Conservation (phyloP, 2,888 invertebrate species). For the Andrena bicolor region DNA sequence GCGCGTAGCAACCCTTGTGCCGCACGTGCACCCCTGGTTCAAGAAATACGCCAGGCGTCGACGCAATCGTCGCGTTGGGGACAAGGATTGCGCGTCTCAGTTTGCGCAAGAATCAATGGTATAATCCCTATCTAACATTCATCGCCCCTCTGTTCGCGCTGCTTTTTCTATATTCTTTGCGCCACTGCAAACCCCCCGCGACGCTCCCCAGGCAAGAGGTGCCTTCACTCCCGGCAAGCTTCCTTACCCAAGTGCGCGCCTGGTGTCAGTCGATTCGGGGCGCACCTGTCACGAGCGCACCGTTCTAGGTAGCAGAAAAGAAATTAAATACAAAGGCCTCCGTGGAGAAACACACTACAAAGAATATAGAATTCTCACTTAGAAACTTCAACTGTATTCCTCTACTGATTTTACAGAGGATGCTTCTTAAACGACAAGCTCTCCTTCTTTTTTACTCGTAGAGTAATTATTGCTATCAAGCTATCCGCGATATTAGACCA, state of each 20-base stretch:
- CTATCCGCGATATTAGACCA: too few relatives aligned
- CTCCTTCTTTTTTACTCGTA: too few relatives aligned
- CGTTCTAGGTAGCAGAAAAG: neutral
- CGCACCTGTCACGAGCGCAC: constrained; percentile 71
- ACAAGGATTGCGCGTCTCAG: constrained; percentile 5
- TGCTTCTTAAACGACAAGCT: neutral
- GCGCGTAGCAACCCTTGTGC: constrained; percentile 70
- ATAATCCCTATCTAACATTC: neutral
- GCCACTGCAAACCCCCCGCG: constrained; percentile 57
- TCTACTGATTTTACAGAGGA: neutral
- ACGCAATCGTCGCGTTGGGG: constrained; percentile 75
- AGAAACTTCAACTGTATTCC: neutral
- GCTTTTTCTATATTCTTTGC: too few relatives aligned
- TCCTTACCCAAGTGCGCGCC: constrained; percentile 76
- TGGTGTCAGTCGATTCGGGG: constrained; percentile 72
- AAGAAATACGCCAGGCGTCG: constrained; percentile 83
- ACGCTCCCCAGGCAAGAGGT: constrained; percentile 59
- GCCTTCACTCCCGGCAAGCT: constrained; percentile 68
- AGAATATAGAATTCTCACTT: neutral
- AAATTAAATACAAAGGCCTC: neutral
- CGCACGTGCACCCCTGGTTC: constrained; percentile 79
- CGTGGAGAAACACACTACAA: neutral
- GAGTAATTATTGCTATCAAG: too few relatives aligned
- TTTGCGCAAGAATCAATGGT: neutral
- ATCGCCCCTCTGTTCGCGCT: too few relatives aligned